phyloP scores from a whole-genome alignment of 2,888 invertebrate genomes.

The Thera britannica region DNA sequence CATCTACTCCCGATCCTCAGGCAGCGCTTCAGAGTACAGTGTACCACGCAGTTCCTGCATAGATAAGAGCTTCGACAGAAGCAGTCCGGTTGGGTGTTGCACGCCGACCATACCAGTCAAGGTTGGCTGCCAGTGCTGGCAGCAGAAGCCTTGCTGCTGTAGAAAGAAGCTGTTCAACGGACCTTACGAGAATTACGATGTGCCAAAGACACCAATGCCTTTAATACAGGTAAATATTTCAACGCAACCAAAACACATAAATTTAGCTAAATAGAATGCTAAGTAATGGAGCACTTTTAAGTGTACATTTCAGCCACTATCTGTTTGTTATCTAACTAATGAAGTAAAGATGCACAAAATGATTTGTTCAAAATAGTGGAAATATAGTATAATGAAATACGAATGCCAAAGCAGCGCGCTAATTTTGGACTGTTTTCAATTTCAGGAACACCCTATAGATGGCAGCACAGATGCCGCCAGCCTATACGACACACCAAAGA shows the following conservation, averaged over 20 bases:
- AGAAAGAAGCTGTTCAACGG: conserved; percentile 78
- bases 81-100: conserved; percentile 73
- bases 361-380: too few species aligned
- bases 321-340: not conserved
- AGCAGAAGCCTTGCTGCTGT: conserved; percentile 71
- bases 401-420: not conserved
- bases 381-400: not conserved
- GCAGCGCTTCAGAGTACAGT: conserved; percentile 88
- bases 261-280: not conserved
- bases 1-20: conserved; percentile 87
- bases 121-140: conserved; percentile 79
- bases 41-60: conserved; percentile 78
- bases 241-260: not conserved
- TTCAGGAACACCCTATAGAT: conserved; percentile 78
- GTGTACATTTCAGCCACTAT: not conserved
- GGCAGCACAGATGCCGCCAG: conserved; percentile 68
- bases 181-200: conserved; percentile 92
- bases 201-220: conserved; percentile 88
- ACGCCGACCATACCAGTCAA: conserved; percentile 86
- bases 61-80: conserved; percentile 80
- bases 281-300: not conserved
- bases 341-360: too few species aligned
- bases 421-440: not conserved
- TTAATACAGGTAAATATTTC: conserved; percentile 71
- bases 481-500: conserved; percentile 90